Evolutionary conservation across 2,888 invertebrate species (phyloP).

Genomic region (Agelastica alni): DNA sequence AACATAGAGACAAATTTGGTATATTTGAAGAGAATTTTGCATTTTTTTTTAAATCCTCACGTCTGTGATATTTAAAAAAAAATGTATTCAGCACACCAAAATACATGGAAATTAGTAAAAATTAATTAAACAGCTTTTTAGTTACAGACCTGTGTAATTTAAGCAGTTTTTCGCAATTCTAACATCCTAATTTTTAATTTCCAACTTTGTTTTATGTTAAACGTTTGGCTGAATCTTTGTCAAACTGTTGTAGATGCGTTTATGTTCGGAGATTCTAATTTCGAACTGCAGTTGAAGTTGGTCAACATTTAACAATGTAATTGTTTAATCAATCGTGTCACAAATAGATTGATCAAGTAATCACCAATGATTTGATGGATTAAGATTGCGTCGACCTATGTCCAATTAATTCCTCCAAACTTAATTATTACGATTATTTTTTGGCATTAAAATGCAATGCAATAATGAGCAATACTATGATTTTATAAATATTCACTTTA

Average conservation of each 20-base stretch:
- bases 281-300: constrained; percentile 26
- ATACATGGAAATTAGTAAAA: background rate
- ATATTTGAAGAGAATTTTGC: too few relatives aligned
- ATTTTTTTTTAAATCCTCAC: too few relatives aligned
- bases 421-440: too few relatives aligned
- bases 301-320: constrained; percentile 26
- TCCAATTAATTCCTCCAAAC: background rate
- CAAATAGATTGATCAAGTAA: constrained; percentile 22
- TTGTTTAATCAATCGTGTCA: constrained; percentile 24
- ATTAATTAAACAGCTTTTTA: constrained; percentile 1
- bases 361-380: constrained; percentile 13
- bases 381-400: constrained; percentile 7
- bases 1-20: too few relatives aligned
- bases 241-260: background rate
- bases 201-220: too few relatives aligned
- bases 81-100: background rate
- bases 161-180: too few relatives aligned
- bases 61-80: background rate
- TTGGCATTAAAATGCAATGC: too few relatives aligned
- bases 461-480: too few relatives aligned
- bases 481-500: too few relatives aligned
- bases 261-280: constrained; percentile 17
- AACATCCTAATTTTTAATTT: too few relatives aligned
- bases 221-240: background rate
- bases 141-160: too few relatives aligned